Percentiles rank a stretch among this genome's conserved stretches.
These are phyloP conservation scores for Nebria brevicollis DNA, from an alignment of 2,888 invertebrate species.

Conservation along the genomic window DNA sequence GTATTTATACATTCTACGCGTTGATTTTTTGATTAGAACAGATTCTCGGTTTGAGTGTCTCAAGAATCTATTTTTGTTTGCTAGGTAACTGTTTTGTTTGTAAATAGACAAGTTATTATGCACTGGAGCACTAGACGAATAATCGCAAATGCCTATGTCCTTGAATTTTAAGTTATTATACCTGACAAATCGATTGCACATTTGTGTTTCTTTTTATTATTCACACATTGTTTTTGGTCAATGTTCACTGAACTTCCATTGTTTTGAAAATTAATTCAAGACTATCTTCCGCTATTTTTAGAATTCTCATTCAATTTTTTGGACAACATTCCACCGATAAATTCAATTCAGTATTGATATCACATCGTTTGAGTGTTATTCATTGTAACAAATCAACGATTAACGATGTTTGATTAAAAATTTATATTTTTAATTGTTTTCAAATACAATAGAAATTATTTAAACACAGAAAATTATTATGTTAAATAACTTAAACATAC, in stretches of 20 bases:
- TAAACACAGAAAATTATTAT: not conserved
- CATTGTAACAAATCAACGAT: not conserved
- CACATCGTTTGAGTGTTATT: not conserved
- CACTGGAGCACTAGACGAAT: not conserved
- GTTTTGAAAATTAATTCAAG: not conserved
- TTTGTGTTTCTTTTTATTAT: not conserved
- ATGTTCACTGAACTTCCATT: not conserved
- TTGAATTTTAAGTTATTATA: not conserved
- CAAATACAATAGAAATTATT: not conserved
- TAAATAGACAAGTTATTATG: not conserved
- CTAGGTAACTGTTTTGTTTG: not conserved
- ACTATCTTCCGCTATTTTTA: not conserved
- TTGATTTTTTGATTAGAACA: not conserved
- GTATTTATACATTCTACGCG: constrained; percentile 4
- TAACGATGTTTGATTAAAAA: not conserved
- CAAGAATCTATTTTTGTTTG: not conserved
- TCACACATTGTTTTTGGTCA: not conserved
- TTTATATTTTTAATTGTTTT: not conserved
- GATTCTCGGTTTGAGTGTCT: not conserved
- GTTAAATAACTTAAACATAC: too few relatives aligned
- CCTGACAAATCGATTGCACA: not conserved
- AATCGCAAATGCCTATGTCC: not conserved
- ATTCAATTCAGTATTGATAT: not conserved
- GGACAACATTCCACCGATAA: not conserved
- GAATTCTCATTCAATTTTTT: constrained; percentile 1